Evolutionary conservation across 1,140 invertebrate genomes (phyloP), one percentile per base, ranked within the genome.

Genomic region (Muscidifurax raptorellus): DNA sequence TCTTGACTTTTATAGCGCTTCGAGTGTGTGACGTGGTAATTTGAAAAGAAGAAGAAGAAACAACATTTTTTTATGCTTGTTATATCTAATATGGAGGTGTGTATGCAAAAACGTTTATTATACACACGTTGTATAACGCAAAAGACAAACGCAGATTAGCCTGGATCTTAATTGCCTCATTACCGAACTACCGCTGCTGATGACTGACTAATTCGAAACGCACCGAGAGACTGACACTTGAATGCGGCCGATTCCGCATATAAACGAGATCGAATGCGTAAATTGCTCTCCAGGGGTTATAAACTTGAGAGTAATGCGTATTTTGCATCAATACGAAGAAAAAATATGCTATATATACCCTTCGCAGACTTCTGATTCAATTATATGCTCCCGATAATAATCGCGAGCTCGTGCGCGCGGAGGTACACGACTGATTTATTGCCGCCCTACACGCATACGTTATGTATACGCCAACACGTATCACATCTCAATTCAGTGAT

Each of bases 401-500:
- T 69, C 67, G 15, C 67, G 67, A 28, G 15, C 28, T 13, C 32
- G 72, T n/a, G 32, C 71, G 32, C 32, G 72, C 72, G 18, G 18
- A 22, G 15, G 0, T 59, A 59, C 15, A 59, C 7, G 72, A 44
- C 30, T 44, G 72, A 32, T 75, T 75, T 75, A 40, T 32, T 25
- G 30, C 72, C 30, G 32, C 52, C 52, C 52, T n/a, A 59, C 30
- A 44, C 32, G 72, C 72, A 30, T 75, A 40, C 28, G 67, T 69
- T 69, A 69, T 15, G 67, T 30, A 30, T 9, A 22, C 22, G 15
- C 67, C 10, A 1, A 2, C 67, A 27, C 28, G 25, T 69, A 69
- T 69, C 67, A 69, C 67, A 69, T 28, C 67, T 69, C 67, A 69
- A 69, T 69, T 69, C 67, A n/a, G 67, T 69, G 67, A 69, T 69